Percentiles rank a stretch among this genome's conserved stretches.
phyloP scores from a whole-genome alignment of 2,113 vertebrate genomes.

The Thermophis baileyi region DNA sequence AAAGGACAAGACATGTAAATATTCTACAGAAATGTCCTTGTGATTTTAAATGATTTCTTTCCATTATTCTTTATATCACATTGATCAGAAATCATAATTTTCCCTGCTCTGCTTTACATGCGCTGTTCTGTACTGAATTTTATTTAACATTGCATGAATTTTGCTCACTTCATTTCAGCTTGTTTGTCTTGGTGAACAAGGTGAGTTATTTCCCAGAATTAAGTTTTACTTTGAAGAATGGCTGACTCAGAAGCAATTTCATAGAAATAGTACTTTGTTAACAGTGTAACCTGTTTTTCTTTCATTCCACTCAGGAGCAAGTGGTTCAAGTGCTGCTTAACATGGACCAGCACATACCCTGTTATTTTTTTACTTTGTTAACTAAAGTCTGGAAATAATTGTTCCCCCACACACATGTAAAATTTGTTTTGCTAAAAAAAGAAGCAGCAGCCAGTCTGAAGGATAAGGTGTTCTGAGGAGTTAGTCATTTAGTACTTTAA shows the following conservation, averaged over 20 bases:
- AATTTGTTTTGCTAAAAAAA: constrained; percentile 44
- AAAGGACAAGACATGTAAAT: constrained; percentile 34
- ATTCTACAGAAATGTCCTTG: not conserved
- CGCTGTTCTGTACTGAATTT: not conserved
- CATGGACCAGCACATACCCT: not conserved
- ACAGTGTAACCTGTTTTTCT: not conserved
- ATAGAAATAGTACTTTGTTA: not conserved
- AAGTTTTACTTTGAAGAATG: not conserved
- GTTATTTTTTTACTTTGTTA: not conserved
- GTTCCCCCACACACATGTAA: not conserved
- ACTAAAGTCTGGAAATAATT: not conserved
- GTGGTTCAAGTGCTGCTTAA: not conserved
- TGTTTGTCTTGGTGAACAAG: not conserved
- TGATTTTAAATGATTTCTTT: constrained; percentile 23
- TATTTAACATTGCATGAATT: not conserved
- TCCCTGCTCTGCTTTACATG: not conserved
- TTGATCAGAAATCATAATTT: not conserved
- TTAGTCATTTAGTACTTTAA: constrained; percentile 49
- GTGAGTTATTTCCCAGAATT: not conserved
- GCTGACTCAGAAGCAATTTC: not conserved
- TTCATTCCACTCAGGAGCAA: not conserved
- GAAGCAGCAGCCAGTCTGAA: constrained; percentile 42
- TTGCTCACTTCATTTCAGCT: not conserved
- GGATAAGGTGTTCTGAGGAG: constrained; percentile 48
- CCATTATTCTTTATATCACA: not conserved